phyloP scores from a whole-genome alignment of 1,140 invertebrate genomes.

The Drosophila mayri region DNA sequence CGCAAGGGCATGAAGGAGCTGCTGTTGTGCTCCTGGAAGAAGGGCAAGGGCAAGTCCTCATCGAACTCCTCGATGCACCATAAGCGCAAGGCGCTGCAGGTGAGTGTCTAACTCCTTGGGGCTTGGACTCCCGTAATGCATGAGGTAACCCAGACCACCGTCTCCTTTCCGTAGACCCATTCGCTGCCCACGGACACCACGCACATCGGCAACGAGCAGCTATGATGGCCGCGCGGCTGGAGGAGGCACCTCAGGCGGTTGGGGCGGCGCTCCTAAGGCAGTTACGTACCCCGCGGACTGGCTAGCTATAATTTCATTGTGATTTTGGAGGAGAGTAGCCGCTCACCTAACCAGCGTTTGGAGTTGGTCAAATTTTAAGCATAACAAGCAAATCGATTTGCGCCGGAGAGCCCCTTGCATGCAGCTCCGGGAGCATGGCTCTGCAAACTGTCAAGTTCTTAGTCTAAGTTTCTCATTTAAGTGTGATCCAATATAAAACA shows the following conservation, averaged over 20 bases:
- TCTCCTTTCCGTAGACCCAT: constrained; percentile 63
- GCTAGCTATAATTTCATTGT: constrained; percentile 60
- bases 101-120: constrained; percentile 40
- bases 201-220: constrained; percentile 84
- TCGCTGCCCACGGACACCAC: constrained; percentile 84
- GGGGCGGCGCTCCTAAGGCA: constrained; percentile 61
- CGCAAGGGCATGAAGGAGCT: constrained; percentile 90
- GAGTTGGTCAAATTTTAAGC: constrained; percentile 46
- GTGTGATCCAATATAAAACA: constrained; percentile 21
- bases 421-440: constrained; percentile 37
- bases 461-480: constrained; percentile 38
- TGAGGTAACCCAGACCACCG: constrained; percentile 12
- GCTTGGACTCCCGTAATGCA: not conserved
- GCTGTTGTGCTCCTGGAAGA: constrained; percentile 86
- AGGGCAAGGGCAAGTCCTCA: constrained; percentile 82
- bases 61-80: constrained; percentile 83
- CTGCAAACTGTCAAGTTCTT: constrained; percentile 46
- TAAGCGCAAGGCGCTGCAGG: constrained; percentile 81
- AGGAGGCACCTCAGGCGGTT: constrained; percentile 46
- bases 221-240: constrained; percentile 78
- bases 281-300: constrained; percentile 19
- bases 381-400: constrained; percentile 14
- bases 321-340: constrained; percentile 44
- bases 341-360: constrained; percentile 10
- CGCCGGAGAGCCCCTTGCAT: not conserved